Conservation (phyloP, 2,888 invertebrate species). For the Caenorhabditis afra region DNA sequence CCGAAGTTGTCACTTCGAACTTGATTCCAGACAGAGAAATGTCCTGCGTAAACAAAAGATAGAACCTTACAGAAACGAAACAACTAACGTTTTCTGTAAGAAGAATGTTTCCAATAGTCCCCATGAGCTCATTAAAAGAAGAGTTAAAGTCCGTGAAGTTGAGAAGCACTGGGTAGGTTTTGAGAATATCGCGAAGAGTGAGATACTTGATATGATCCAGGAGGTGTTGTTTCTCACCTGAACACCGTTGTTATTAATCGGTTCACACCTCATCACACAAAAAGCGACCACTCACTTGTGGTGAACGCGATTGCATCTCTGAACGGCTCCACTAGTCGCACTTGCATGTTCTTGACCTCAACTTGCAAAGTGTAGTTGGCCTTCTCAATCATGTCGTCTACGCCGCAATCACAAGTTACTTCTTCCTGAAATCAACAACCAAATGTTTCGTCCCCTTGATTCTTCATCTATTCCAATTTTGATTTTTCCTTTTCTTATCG, state of each 20-base stretch:
- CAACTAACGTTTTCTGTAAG: conserved; percentile 25
- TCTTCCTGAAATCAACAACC: conserved; percentile 33
- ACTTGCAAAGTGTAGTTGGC: conserved; percentile 37
- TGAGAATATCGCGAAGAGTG: conserved; percentile 24
- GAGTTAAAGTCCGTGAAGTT: conserved; percentile 21
- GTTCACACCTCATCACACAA: no score
- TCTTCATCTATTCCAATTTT: neutral
- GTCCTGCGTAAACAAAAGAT: conserved; percentile 21
- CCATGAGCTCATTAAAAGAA: conserved; percentile 21
- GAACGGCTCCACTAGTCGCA: conserved; percentile 44
- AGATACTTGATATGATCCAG: conserved; percentile 29
- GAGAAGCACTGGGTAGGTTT: conserved; percentile 36
- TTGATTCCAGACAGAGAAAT: conserved; percentile 40
- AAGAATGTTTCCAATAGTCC: conserved; percentile 20
- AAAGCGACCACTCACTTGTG: conserved; percentile 31
- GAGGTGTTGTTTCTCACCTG: conserved; percentile 52
- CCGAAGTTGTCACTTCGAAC: conserved; percentile 25
- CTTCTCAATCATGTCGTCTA: conserved; percentile 21
- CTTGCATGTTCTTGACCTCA: conserved; percentile 42
- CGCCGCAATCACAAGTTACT: conserved; percentile 30
- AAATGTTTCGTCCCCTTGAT: neutral
- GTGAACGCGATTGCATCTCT: conserved; percentile 45
- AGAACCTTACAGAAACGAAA: no score
- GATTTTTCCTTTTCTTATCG: no score
- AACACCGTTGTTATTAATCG: no score